Percentiles rank a stretch among this genome's conserved stretches.
These are phyloP conservation scores for Saxidomus purpurata DNA, from an alignment of 1,140 invertebrate species.

Conservation along the genomic window DNA sequence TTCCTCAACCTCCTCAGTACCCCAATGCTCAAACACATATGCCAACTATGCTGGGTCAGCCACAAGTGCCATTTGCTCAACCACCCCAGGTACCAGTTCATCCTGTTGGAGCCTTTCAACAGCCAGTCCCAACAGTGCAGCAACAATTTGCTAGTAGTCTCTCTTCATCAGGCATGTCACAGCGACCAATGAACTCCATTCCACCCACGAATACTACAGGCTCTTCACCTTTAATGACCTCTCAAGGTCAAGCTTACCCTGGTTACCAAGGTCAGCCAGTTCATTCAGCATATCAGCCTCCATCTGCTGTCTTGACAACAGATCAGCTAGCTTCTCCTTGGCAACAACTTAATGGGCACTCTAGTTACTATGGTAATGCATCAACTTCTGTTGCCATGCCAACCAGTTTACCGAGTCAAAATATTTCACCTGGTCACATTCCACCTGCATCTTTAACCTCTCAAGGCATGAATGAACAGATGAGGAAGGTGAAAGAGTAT, in stretches of 20 bases:
- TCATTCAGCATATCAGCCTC: slow-evolving; percentile 49
- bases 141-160: slow-evolving; percentile 53
- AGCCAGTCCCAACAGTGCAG: neutral
- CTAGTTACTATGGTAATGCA: neutral
- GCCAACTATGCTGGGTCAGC: neutral
- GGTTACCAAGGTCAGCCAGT: slow-evolving; percentile 40
- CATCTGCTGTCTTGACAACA: slow-evolving; percentile 54
- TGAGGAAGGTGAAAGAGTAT: slow-evolving; percentile 79
- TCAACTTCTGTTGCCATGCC: slow-evolving; percentile 45
- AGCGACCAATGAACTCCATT: slow-evolving; percentile 65
- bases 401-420: slow-evolving; percentile 27
- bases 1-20: neutral
- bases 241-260: slow-evolving; percentile 31
- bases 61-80: slow-evolving; percentile 31
- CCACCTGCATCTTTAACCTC: slow-evolving; percentile 64
- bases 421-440: slow-evolving; percentile 36
- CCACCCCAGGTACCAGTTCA: slow-evolving; percentile 2
- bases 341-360: slow-evolving; percentile 1
- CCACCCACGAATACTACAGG: slow-evolving; percentile 58
- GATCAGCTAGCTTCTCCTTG: slow-evolving; percentile 32
- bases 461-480: slow-evolving; percentile 63
- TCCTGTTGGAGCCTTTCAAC: neutral
- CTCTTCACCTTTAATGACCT: slow-evolving; percentile 18
- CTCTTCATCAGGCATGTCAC: slow-evolving; percentile 62
- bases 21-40: neutral